Percentiles rank a stretch among this genome's conserved stretches.
Conservation (phyloP, 2,888 invertebrate genomes). For the Pheosia gnoma region DNA sequence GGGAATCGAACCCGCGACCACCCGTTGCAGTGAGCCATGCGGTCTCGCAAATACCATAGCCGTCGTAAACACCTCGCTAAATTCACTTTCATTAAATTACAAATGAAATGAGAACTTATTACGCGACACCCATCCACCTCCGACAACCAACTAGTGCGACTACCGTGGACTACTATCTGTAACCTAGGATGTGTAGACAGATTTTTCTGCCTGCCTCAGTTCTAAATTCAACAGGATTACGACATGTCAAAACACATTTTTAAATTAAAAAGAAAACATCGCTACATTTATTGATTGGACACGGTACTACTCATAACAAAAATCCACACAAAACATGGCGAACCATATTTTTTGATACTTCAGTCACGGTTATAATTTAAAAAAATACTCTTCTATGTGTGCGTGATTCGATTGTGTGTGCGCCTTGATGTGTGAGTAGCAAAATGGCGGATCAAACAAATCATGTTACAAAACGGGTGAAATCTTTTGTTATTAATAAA, state of each 20-base stretch:
- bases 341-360: slow-evolving; percentile 48
- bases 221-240: slow-evolving; percentile 52
- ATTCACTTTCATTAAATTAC: too few relatives aligned
- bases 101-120: too few relatives aligned
- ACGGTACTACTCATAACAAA: slow-evolving; percentile 45
- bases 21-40: too few relatives aligned
- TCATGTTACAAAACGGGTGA: slow-evolving; percentile 82
- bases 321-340: slow-evolving; percentile 46
- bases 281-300: slow-evolving; percentile 49
- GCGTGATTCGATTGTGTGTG: slow-evolving; percentile 38
- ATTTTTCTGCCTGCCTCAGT: slow-evolving; percentile 21
- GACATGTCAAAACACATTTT: slow-evolving; percentile 64
- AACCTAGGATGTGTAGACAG: neutral
- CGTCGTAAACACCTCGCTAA: too few relatives aligned
- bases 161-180: too few relatives aligned
- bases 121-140: too few relatives aligned
- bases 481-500: slow-evolving; percentile 82
- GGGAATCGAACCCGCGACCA: too few relatives aligned
- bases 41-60: too few relatives aligned
- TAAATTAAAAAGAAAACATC: slow-evolving; percentile 36
- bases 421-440: slow-evolving; percentile 53
- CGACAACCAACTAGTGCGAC: too few relatives aligned
- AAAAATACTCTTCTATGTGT: slow-evolving; percentile 41
- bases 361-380: slow-evolving; percentile 64
- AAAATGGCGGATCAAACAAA: slow-evolving; percentile 79